A percentile compares a stretch with the other conserved stretches of the same genome.
These are phyloP conservation scores for Epistrophe grossulariae DNA, from an alignment of 2,888 invertebrate genomes.

Conservation along the genomic window DNA sequence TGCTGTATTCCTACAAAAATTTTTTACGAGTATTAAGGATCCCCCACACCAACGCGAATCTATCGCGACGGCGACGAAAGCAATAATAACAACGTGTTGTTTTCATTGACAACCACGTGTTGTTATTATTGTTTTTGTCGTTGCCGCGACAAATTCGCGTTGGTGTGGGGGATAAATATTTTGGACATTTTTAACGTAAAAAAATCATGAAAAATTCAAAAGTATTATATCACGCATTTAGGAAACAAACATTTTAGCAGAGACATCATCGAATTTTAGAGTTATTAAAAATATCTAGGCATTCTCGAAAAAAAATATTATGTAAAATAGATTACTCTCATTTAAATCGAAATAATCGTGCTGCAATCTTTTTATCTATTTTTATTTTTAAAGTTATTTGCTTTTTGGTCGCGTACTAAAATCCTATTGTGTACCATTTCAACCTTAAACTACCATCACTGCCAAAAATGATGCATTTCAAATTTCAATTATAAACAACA, in stretches of 20 bases:
- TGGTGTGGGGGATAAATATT: too few relatives aligned
- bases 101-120: too few relatives aligned
- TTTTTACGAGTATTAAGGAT: background rate
- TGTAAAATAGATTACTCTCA: background rate
- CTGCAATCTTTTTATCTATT: background rate
- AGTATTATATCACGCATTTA: slow-evolving; percentile 33
- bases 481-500: slow-evolving; percentile 47
- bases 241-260: background rate
- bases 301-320: slow-evolving; percentile 7
- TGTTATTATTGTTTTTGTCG: too few relatives aligned
- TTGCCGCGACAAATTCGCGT: too few relatives aligned
- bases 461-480: slow-evolving; percentile 70
- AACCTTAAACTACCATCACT: slow-evolving; percentile 55
- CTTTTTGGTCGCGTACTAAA: background rate
- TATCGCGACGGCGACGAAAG: too few relatives aligned
- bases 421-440: background rate
- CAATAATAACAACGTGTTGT: too few relatives aligned
- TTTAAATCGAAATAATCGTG: background rate
- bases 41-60: too few relatives aligned
- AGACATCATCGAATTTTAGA: slow-evolving; percentile 28
- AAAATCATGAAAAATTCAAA: slow-evolving; percentile 45
- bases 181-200: slow-evolving; percentile 21
- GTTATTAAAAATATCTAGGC: background rate
- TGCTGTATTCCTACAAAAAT: background rate
- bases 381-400: background rate